A percentile compares a stretch with the other conserved stretches of the same genome.
Evolutionary conservation across 2,888 invertebrate species (phyloP).

Genomic region (Caradrina kadenii): DNA sequence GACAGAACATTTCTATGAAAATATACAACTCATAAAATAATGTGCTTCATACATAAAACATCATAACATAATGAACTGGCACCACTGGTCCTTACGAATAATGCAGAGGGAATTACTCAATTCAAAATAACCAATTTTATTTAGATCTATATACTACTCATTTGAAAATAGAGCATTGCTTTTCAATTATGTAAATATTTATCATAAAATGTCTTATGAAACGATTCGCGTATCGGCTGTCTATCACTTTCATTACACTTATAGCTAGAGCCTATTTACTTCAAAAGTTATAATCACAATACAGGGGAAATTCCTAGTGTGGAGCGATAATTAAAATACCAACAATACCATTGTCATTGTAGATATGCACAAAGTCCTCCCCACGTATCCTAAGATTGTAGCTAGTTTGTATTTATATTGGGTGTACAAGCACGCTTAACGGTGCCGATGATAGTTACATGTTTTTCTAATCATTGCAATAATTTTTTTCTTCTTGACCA

Average conservation of each 20-base stretch:
- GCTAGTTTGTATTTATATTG: slow-evolving; percentile 22
- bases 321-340: background rate
- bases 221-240: background rate
- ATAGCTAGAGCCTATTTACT: background rate
- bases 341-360: slow-evolving; percentile 1
- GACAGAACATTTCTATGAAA: background rate
- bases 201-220: background rate
- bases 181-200: slow-evolving; percentile 2
- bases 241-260: background rate
- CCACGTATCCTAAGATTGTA: slow-evolving; percentile 21
- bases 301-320: too few relatives aligned
- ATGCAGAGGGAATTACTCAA: too few relatives aligned
- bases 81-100: background rate
- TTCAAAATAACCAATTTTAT: background rate
- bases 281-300: background rate
- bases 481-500: too few relatives aligned
- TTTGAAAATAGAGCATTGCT: slow-evolving; percentile 1
- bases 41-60: too few relatives aligned
- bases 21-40: too few relatives aligned
- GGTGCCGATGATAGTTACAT: too few relatives aligned
- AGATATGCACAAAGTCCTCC: slow-evolving; percentile 3
- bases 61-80: too few relatives aligned
- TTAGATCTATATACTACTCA: background rate
- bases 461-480: too few relatives aligned
- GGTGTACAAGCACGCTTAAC: background rate